Evolutionary conservation across 1,140 invertebrate genomes (phyloP).

Genomic region (Melipona quadrifasciata): DNA sequence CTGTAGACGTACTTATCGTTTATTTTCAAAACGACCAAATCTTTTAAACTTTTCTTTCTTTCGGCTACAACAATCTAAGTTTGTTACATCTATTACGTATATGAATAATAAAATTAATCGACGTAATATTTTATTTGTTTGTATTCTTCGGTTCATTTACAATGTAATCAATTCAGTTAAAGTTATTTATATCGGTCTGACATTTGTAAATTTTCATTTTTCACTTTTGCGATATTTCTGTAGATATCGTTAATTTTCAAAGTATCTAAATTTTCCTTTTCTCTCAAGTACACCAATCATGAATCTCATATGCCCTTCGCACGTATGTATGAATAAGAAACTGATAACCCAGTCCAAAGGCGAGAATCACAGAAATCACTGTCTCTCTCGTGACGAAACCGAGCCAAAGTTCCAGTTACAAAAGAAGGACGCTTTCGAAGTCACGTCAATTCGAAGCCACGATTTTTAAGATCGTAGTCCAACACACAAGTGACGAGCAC

Average conservation of each 20-base stretch:
- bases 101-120: neutral
- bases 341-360: neutral
- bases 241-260: no score
- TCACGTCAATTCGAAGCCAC: neutral
- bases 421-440: neutral
- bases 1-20: no score
- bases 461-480: neutral
- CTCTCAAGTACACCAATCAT: no score
- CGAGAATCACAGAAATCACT: neutral
- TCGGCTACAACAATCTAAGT: neutral
- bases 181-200: no score
- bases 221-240: no score
- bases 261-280: no score
- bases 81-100: neutral
- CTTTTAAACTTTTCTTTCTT: neutral
- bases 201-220: no score
- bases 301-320: neutral
- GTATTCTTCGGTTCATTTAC: no score
- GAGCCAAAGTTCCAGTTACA: neutral
- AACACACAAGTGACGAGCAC: neutral
- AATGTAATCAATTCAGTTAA: no score
- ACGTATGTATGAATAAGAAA: neutral
- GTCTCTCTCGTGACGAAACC: neutral
- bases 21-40: no score
- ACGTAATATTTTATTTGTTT: no score